Conservation (phyloP, 30 jellyfish, hydroid and myxozoan genomes). For the Pelagia noctiluca region DNA sequence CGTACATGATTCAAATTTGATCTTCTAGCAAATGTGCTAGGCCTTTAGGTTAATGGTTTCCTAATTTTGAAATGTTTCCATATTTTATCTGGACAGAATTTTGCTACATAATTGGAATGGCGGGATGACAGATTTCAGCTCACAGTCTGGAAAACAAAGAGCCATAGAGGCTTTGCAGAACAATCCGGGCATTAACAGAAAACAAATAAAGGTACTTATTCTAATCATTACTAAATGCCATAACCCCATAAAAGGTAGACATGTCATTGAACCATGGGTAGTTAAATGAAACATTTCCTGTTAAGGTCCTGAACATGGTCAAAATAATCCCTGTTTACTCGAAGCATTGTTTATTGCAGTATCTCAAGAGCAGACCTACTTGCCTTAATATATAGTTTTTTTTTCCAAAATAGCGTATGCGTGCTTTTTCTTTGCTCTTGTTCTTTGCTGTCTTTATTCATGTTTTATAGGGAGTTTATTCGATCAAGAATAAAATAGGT, state of each 20-base stretch:
- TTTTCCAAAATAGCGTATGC: too few relatives aligned
- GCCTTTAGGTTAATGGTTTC: conserved; percentile 21
- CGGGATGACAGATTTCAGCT: conserved; percentile 20
- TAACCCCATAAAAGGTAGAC: conserved; percentile 1
- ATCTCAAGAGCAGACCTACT: conserved; percentile 13
- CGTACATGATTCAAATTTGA: conserved; percentile 8
- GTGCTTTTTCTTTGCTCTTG: too few relatives aligned
- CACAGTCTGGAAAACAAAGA: conserved; percentile 16
- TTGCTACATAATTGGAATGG: conserved; percentile 7
- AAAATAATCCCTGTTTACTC: conserved; percentile 17
- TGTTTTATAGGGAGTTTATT: too few relatives aligned
- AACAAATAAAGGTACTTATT: conserved; percentile 31
- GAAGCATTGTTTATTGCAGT: background rate
- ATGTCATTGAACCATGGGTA: conserved; percentile 12
- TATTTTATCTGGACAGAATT: background rate
- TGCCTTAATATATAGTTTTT: conserved; percentile 6
- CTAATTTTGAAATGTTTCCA: conserved; percentile 11
- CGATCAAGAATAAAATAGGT: too few relatives aligned
- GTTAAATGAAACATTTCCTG: background rate
- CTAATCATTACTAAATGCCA: background rate
- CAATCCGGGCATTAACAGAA: conserved; percentile 33
- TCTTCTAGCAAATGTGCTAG: conserved; percentile 13
- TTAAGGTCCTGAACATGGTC: conserved; percentile 7
- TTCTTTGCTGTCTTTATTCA: too few relatives aligned
- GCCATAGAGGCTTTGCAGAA: conserved; percentile 39